These are phyloP conservation scores for Camelus dromedarius DNA, from an alignment of 2,113 vertebrate genomes.

Conservation along the genomic window DNA sequence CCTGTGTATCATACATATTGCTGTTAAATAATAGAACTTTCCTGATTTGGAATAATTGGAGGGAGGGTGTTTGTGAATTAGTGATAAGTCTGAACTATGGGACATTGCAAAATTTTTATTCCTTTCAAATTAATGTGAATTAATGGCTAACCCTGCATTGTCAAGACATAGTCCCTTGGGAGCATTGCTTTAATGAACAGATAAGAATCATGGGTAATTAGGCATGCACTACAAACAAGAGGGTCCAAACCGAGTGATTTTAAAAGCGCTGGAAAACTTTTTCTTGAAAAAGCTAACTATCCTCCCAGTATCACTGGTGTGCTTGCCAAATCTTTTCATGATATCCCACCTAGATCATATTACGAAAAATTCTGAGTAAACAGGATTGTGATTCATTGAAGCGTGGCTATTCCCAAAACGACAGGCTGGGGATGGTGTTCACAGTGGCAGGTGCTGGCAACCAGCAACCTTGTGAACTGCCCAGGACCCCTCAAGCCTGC, in stretches of 20 bases:
- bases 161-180: conserved; percentile 41
- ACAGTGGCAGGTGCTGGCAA: not conserved
- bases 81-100: conserved; percentile 75
- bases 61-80: conserved; percentile 53
- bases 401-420: not conserved
- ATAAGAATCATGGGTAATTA: conserved; percentile 63
- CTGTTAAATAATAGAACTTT: conserved; percentile 79
- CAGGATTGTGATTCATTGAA: not conserved
- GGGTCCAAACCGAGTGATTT: not conserved
- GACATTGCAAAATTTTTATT: conserved; percentile 71
- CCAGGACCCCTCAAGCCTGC: not conserved
- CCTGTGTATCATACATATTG: conserved; percentile 62
- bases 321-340: conserved; percentile 5
- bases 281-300: not conserved
- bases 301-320: not conserved
- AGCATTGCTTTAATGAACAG: conserved; percentile 61
- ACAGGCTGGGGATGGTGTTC: not conserved
- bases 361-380: conserved; percentile 34
- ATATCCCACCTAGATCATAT: not conserved
- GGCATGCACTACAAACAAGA: conserved; percentile 54
- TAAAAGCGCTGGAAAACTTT: conserved; percentile 48
- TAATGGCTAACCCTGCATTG: conserved; percentile 62
- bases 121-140: conserved; percentile 76
- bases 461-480: not conserved
- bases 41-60: conserved; percentile 64